A percentile compares a stretch with the other conserved stretches of the same genome.
Conservation (phyloP, 1,140 invertebrate genomes). For the Zaprionus capensis region DNA sequence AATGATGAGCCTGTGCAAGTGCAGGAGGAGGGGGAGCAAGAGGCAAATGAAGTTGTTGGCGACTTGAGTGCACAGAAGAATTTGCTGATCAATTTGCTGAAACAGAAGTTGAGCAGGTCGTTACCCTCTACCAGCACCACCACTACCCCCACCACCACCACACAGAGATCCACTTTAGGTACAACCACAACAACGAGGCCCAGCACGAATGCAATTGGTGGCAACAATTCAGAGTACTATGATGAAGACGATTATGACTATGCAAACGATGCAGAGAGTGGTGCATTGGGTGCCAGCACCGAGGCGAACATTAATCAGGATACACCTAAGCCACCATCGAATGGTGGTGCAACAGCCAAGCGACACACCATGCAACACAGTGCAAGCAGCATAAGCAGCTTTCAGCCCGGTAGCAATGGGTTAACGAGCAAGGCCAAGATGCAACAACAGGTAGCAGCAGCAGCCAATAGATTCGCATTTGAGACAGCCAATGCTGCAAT, state of each 20-base stretch:
- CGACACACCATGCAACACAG: slow-evolving; percentile 32
- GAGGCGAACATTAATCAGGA: slow-evolving; percentile 63
- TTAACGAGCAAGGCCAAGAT: slow-evolving; percentile 62
- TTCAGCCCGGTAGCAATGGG: slow-evolving; percentile 40
- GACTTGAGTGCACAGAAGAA: slow-evolving; percentile 36
- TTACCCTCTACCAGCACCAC: slow-evolving; percentile 6
- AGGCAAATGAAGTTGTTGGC: slow-evolving; percentile 21
- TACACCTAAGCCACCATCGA: slow-evolving; percentile 1
- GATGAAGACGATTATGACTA: slow-evolving; percentile 66
- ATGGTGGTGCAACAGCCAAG: slow-evolving; percentile 29
- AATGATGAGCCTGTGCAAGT: slow-evolving; percentile 52
- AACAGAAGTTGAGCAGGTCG: slow-evolving; percentile 31
- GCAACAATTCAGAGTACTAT: slow-evolving; percentile 49
- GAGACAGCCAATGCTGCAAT: slow-evolving; percentile 30
- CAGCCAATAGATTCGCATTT: slow-evolving; percentile 16
- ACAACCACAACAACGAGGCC: background rate
- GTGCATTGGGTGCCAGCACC: background rate
- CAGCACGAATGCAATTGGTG: slow-evolving; percentile 4
- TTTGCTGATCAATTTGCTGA: slow-evolving; percentile 32
- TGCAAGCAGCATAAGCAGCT: slow-evolving; percentile 34
- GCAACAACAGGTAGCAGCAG: background rate
- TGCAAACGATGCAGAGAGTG: slow-evolving; percentile 16
- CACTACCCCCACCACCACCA: slow-evolving; percentile 10
- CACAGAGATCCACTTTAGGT: background rate
- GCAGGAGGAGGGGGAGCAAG: background rate